These are phyloP conservation scores for Stenurella melanura DNA, from an alignment of 2,888 invertebrate genomes.

Conservation along the genomic window DNA sequence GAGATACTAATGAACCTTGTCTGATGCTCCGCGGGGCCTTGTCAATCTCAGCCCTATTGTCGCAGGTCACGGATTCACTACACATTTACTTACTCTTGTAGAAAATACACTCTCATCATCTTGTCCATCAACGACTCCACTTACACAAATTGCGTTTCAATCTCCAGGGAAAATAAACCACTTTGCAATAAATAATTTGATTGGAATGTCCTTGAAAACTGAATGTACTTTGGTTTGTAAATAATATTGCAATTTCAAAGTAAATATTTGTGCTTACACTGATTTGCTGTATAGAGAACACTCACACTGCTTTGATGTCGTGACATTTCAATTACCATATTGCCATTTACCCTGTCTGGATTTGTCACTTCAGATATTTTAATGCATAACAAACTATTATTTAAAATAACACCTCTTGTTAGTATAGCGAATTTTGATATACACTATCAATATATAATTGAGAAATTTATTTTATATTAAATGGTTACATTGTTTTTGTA, in stretches of 20 bases:
- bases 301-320: no score
- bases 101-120: conserved; percentile 24
- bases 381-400: no score
- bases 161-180: not conserved
- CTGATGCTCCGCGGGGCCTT: conserved; percentile 40
- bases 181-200: not conserved
- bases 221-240: not conserved
- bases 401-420: no score
- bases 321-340: no score
- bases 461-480: no score
- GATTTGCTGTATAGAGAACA: no score
- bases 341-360: no score
- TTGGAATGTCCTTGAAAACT: not conserved
- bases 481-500: no score
- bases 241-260: not conserved
- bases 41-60: conserved; percentile 45
- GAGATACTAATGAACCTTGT: conserved; percentile 19
- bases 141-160: not conserved
- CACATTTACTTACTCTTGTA: not conserved
- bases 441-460: no score
- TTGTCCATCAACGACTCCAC: conserved; percentile 20
- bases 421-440: no score
- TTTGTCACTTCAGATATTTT: no score
- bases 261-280: not conserved
- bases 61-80: conserved; percentile 44